Evolutionary conservation across 2,797 vertebrate genomes (phyloP), one percentile per base, ranked within the genome.

Genomic region (Chelmon rostratus): DNA sequence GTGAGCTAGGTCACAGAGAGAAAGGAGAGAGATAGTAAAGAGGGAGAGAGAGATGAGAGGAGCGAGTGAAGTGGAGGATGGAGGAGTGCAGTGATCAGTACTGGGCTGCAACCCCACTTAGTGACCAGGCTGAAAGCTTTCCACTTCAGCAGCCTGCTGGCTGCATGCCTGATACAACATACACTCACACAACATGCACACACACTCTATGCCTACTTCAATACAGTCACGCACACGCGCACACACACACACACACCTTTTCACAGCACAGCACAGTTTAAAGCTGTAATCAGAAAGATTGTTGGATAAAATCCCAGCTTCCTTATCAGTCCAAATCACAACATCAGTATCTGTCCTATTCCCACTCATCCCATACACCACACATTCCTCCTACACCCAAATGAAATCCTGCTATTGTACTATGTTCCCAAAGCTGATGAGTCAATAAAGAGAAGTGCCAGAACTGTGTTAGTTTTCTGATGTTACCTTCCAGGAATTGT

Each of bases 101-200:
- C 65, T 65, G 72, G 73, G 82, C 83, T 84, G 76, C 37, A 75
- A 86, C 83, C 85, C 73, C 86, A 85, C 83, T 86, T 80, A 90
- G 85, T 71, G 76, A 75, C 78, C 82, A 76, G 50, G 79, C 84
- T 88, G 82, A 86, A 85, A 88, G 87, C 78, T 83, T 86, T 90
- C 80, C 79, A 82, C 83, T 87, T 66, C 78, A 64, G 82, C 68
- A 69, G 62, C 53, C 62, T 77, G 57, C 71, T 81, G 88, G 57
- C 73, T 69, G 64, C 72, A 44, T 4, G 68, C 75, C 72, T 47
- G 23, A 35, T 28, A 44, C 23, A 46, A 67, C 59, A 61, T 2
- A 23, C 79, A 61, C 54, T 12, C 57, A 53, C 68, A 76, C 68
- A 69, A 31, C 63, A 50, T 18, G 40, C 61, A 75, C 64, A 53